Evolutionary conservation across 2,888 invertebrate species (phyloP), one percentile per base, ranked within the genome.

Genomic region (Cataglyphis altisquamis): DNA sequence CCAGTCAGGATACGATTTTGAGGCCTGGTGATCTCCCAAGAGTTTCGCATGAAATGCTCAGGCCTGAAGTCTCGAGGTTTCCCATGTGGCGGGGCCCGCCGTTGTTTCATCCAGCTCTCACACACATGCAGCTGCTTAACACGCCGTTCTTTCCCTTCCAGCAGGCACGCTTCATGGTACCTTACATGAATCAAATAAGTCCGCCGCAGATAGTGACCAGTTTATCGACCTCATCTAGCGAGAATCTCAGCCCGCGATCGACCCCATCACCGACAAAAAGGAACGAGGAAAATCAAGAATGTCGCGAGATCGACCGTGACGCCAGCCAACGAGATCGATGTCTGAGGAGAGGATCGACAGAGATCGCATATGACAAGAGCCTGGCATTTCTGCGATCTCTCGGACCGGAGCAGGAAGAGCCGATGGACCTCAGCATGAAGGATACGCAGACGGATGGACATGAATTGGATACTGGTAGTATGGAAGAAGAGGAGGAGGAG

Each of bases 381-480:
- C 63, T 94, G 21, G 95, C 94, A 41, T 93, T 93, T 66, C 88
- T 95, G 18, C 91, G 93, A 63, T 93, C 94, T 0, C 88, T 95
- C 12, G 94, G 94, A 5, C 95, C 95, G 0, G 94, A 96, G 9
- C 97, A 97, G 93, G 97, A 97, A 87, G 97, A 97, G 92, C 98
- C 98, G 3, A 98, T 98, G 94, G 98, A 98, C 93, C 95, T 98
- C 87, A 97, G 97, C 75, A 97, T 97, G 95, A 97, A 97, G 92
- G 96, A 96, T 0, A 84, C 82, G 2, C 66, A 25, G 15, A 64
- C 63, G 32, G 86, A 85, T 3, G 81, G 75, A 0, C 83, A 62
- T 55, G 85, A 86, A n/a, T 60, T 29, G 64, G 89, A 90, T n/a
- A 45, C 81, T 10, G 90, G 55, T 9, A 90, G 84, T 52, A 83